Percentiles rank a stretch among this genome's conserved stretches.
Conservation (phyloP, 1,140 invertebrate species). For the Drosophila bipectinata region DNA sequence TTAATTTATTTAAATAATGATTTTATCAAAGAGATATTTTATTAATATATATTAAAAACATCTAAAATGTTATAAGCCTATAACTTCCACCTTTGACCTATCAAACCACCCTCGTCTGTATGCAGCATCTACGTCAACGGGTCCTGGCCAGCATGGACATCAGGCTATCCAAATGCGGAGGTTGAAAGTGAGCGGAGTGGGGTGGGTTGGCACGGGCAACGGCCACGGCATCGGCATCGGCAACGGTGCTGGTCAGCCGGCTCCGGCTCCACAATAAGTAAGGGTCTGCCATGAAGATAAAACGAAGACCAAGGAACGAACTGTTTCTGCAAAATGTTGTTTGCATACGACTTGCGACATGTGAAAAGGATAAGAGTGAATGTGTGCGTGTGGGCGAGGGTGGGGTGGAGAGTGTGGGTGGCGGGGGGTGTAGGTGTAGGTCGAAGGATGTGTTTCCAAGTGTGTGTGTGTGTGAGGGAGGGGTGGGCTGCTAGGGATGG, state of each 20-base stretch:
- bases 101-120: background rate
- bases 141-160: conserved; percentile 46
- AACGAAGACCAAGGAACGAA: conserved; percentile 84
- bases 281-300: conserved; percentile 84
- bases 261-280: conserved; percentile 74
- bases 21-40: too few relatives aligned
- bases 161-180: conserved; percentile 23
- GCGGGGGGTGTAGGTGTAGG: conserved; percentile 9
- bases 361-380: conserved; percentile 80
- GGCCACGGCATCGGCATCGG: conserved; percentile 35
- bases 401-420: conserved; percentile 16
- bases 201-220: conserved; percentile 29
- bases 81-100: background rate
- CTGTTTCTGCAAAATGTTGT: conserved; percentile 84
- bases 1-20: too few relatives aligned
- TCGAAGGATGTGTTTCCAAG: background rate
- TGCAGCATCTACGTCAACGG: conserved; percentile 55
- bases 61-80: too few relatives aligned
- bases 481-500: conserved; percentile 10
- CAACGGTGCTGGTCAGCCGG: conserved; percentile 65
- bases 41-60: too few relatives aligned
- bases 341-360: conserved; percentile 84
- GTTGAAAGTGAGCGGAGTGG: conserved; percentile 27
- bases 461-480: conserved; percentile 2
- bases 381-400: conserved; percentile 38